Evolutionary conservation across 2,888 invertebrate species (phyloP), one percentile per base, ranked within the genome.

Genomic region (Ophraella communa): DNA sequence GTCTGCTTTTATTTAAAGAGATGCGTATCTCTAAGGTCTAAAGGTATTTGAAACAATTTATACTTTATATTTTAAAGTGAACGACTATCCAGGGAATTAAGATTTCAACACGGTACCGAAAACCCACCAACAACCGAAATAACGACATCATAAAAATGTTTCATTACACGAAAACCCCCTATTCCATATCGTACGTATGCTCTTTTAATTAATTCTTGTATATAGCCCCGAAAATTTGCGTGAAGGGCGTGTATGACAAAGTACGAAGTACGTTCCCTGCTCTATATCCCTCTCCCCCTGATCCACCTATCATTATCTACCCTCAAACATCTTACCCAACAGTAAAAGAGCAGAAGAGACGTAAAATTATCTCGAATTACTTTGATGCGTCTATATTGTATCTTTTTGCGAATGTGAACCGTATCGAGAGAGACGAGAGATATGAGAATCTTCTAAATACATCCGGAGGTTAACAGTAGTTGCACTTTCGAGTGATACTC

Each of bases 351-450:
- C 71, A 74, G 77, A 77, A 78, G 78, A 75, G 77, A 77, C 78
- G 78, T 78, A 77, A 80, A 80, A 79, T 80, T 79, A 80, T 80
- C 79, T 78, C 76, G 75, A 79, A 80, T 80, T 79, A 79, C 78
- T 71, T 73, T 76, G 73, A 72, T 69, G 72, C 72, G 70, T 69
- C 69, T 66, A 65, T 66, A 51, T 53, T 47, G 11, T 33, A 35
- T 35, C 27, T 14, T 44, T 45, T 39, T 14, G 35, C 56, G 57
- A 64, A 65, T 67, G 30, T 57, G 49, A 54, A 57, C 73, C 69
- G 68, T 74, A 68, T 65, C 64, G 4, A 74, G 71, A 74, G 66
- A 27, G 49, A 69, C 68, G 60, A 72, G 65, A 73, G 61, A 74
- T 69, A 55, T 70, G 67, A 51, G 20, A 51, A 45, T 60, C 44